Evolutionary conservation across 2,113 vertebrate species (phyloP).

Genomic region (Sinocyclocheilus anshuiensis): DNA sequence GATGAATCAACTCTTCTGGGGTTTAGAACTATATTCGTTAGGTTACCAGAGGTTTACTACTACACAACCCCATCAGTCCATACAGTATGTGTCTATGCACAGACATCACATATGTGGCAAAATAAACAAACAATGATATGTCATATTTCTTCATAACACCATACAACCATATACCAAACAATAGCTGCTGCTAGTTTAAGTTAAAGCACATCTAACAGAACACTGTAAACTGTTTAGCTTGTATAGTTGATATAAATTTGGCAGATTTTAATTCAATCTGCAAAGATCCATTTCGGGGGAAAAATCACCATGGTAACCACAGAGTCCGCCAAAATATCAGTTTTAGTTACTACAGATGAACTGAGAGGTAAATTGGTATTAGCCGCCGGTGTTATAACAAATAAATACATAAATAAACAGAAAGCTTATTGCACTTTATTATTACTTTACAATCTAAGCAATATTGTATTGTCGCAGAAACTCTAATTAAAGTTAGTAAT

Average conservation of each 20-base stretch:
- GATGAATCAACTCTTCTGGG: not conserved
- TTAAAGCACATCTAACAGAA: not conserved
- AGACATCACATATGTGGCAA: not conserved
- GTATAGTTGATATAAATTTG: not conserved
- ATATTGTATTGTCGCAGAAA: not conserved
- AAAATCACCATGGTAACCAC: not conserved
- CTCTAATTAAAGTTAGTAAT: not conserved
- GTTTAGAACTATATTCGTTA: not conserved
- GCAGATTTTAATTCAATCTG: not conserved
- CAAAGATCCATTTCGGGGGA: not conserved
- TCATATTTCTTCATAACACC: not conserved
- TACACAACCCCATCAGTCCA: not conserved
- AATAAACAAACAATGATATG: not conserved
- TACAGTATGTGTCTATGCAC: not conserved
- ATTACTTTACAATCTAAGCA: not conserved
- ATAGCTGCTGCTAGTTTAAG: not conserved
- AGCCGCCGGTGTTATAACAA: not conserved
- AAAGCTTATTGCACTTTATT: too few relatives aligned
- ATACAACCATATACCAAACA: not conserved
- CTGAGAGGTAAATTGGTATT: not conserved
- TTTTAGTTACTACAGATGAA: not conserved
- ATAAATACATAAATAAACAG: not conserved
- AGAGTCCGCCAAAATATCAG: constrained; percentile 1
- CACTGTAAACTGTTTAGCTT: not conserved
- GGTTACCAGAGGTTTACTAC: not conserved